phyloP scores from a whole-genome alignment of 1,140 invertebrate species.

The Bombus sylvicola region DNA sequence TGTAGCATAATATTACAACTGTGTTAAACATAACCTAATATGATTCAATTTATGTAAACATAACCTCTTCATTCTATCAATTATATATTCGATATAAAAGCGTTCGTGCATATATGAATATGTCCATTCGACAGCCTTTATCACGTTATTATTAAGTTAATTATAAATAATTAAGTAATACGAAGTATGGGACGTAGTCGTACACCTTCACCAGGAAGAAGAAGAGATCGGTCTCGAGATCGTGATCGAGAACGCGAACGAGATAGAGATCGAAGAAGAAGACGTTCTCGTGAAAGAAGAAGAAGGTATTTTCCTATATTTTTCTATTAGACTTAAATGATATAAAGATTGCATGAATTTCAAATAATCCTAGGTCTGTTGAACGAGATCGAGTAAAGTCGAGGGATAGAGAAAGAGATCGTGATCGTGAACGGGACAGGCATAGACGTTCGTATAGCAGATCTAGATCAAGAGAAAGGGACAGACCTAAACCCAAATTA shows the following conservation, averaged over 20 bases:
- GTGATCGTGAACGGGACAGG: slow-evolving; percentile 81
- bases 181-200: slow-evolving; percentile 78
- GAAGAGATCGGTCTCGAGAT: slow-evolving; percentile 83
- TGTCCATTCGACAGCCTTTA: too few species aligned
- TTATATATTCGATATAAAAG: background rate
- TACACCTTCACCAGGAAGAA: slow-evolving; percentile 79
- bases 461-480: slow-evolving; percentile 82
- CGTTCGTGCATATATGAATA: background rate
- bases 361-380: slow-evolving; percentile 69
- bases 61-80: background rate
- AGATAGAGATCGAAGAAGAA: slow-evolving; percentile 82
- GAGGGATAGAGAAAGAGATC: slow-evolving; percentile 80
- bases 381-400: slow-evolving; percentile 80
- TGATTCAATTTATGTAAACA: slow-evolving; percentile 2
- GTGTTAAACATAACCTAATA: background rate
- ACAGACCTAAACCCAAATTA: slow-evolving; percentile 77
- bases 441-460: slow-evolving; percentile 82
- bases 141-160: background rate
- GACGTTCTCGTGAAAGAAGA: slow-evolving; percentile 83
- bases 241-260: slow-evolving; percentile 82
- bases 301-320: slow-evolving; percentile 68
- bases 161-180: background rate
- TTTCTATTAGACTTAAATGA: background rate
- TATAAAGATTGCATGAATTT: background rate
- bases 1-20: background rate